Base-by-base conservation (phyloP, 2,797 vertebrate species). In the Mormyrops boulengeri region DNA sequence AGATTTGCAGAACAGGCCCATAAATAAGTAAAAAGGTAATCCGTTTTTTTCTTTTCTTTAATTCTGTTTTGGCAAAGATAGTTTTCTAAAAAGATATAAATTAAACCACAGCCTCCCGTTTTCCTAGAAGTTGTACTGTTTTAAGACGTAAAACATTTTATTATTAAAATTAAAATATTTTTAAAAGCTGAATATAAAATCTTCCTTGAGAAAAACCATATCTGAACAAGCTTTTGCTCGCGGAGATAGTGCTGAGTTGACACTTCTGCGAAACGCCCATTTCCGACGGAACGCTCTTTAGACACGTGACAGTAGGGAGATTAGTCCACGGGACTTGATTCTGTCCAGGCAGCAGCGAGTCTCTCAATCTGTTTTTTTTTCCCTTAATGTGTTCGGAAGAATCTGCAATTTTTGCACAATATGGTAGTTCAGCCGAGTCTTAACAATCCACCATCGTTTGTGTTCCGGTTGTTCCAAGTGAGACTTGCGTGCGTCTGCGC, bases 31-130 rank as follows among this genome's bases (percentile, higher is more conserved):
- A 93, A 90, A 94, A 93, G 92, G 93, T 93, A 94, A 89, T 88
- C 92, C 94, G 88, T 93, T 91, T 94, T 88, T 92, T 88, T 85
- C 50, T 92, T 93, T 92, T 88, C 87, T 91, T 90, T 92, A 89
- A 90, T 92, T 92, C 86, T 90, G 93, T 92, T 52, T 41, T 73
- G 90, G 90, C 87, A 52, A 85, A n/a, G 89, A 91, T 94, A 85
- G 47, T 92, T 94, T 85, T 91, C 93, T 94, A 93, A 88, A 92
- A 93, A 92, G 91, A 95, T 95, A 96, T 96, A 96, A 96, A 96
- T 96, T 96, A 97, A 95, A 92, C 93, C 92, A 93, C 93, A 94
- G 95, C 95, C 95, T 95, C 96, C 95, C 94, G 93, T 93, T 88
- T 92, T 92, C 90, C 89, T 94, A 95, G 95, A 96, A 95, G 95